These are phyloP conservation scores for Callopanchax toddi DNA, from an alignment of 2,113 vertebrate species.

Conservation along the genomic window DNA sequence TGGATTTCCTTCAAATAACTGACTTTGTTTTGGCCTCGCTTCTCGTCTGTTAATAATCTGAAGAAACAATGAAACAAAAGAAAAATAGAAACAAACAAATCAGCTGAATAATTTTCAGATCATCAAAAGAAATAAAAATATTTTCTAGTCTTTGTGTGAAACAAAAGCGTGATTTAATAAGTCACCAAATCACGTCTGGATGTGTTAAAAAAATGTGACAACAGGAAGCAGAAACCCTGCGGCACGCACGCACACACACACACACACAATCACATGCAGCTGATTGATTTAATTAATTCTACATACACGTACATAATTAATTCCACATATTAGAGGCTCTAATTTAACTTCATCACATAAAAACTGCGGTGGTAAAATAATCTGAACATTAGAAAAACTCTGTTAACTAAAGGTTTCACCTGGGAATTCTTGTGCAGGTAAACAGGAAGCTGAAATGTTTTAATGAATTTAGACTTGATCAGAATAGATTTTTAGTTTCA, in stretches of 20 bases:
- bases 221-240: constrained; percentile 4
- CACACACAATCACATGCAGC: constrained; percentile 31
- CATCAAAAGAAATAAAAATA: constrained; percentile 1
- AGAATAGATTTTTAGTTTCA: no score
- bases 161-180: constrained; percentile 14
- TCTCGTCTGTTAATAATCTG: constrained; percentile 54
- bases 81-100: constrained; percentile 13
- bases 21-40: constrained; percentile 48
- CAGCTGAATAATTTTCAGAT: constrained; percentile 25
- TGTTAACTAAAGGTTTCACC: constrained; percentile 49
- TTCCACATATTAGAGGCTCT: constrained; percentile 50
- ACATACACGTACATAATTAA: constrained; percentile 69
- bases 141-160: not conserved
- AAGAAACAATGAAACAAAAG: constrained; percentile 32
- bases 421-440: constrained; percentile 20
- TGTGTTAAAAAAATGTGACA: constrained; percentile 15
- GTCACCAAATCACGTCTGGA: constrained; percentile 9
- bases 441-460: constrained; percentile 15
- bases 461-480: not conserved
- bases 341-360: constrained; percentile 45
- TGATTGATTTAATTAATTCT: constrained; percentile 69
- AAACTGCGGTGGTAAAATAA: constrained; percentile 5
- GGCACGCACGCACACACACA: constrained; percentile 1
- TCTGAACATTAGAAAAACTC: constrained; percentile 22
- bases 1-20: constrained; percentile 70